Percentiles rank a stretch among this genome's conserved stretches.
Conservation (phyloP, 2,113 vertebrate genomes). For the Campylomormyrus tamandua region DNA sequence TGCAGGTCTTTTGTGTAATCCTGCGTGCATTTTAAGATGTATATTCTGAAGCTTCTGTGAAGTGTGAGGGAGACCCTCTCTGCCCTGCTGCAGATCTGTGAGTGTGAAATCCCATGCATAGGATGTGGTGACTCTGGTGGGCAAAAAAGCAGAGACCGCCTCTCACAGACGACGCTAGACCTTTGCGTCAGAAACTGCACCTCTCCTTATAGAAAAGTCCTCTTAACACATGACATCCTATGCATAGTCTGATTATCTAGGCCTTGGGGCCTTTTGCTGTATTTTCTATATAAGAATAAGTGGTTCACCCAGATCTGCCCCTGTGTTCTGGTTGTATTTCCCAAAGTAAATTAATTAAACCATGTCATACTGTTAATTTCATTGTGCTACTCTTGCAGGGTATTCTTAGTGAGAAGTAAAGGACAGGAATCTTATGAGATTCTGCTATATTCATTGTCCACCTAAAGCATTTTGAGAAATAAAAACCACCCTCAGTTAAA, state of each 20-base stretch:
- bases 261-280: not conserved
- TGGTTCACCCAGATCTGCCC: not conserved
- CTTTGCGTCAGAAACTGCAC: not conserved
- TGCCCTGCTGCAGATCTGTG: not conserved
- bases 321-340: not conserved
- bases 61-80: not conserved
- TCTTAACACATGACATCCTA: not conserved
- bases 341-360: constrained; percentile 2
- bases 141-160: not conserved
- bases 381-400: not conserved
- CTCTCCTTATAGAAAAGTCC: not conserved
- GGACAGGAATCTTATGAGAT: not conserved
- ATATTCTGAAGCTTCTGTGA: not conserved
- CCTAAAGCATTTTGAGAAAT: not conserved
- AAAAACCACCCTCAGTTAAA: not conserved
- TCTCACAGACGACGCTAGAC: too few relatives aligned
- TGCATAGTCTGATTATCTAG: not conserved
- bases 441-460: not conserved
- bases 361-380: not conserved
- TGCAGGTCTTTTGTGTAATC: not conserved
- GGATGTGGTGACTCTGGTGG: not conserved
- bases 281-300: not conserved
- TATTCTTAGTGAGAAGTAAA: not conserved
- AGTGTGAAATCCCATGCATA: not conserved
- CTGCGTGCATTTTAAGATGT: not conserved